Base-by-base conservation (phyloP, 2,113 vertebrate genomes). In the Capreolus pygargus region DNA sequence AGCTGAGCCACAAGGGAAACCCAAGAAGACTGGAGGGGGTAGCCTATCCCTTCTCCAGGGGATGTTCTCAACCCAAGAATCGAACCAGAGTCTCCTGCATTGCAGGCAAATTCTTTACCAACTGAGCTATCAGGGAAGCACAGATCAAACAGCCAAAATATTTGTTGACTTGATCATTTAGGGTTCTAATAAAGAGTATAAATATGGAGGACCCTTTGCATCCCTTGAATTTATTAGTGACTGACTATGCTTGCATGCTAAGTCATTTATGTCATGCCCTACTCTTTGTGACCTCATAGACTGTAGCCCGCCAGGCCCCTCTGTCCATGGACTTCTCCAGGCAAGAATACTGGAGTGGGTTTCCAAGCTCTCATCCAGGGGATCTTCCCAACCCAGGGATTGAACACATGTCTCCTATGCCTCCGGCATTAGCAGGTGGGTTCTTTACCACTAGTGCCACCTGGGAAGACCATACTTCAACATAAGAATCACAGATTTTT, bases 221-320 rank as follows among this genome's bases (percentile, higher is more conserved):
- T 5, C 9, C 39, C 3, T 93, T 93, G 19, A 76, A 67, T 54
- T 97, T 78, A 94, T 39, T 89, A 47, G 92, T 54, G 45, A 78
- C 17, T 43, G 39, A 52, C 67, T 39, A 23, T 23, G n/a, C 10
- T n/a, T 39, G 19, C n/a, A 39, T 70, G n/a, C n/a, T 70, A 39
- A 70, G 19, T 70, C 2, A 0, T 70, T 23, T 70, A 13, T 0
- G 2, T 23, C 0, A 0, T 39, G n/a, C 67, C 67, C 10, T 39
- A 39, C 67, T 70, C 10, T 70, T 39, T 39, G 67, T 23, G 19
- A 39, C 19, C 5, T 70, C n/a, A 70, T 21, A 70, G 10, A 70
- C 19, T 23, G 19, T 23, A 70, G 67, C 19, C n/a, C 2, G 0
- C n/a, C 67, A 70, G 19, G n/a, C n/a, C 67, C 67, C 23, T 39